A percentile compares a stretch with the other conserved stretches of the same genome.
Conservation (phyloP, 2,888 invertebrate genomes). For the Diadegma fenestrale region DNA sequence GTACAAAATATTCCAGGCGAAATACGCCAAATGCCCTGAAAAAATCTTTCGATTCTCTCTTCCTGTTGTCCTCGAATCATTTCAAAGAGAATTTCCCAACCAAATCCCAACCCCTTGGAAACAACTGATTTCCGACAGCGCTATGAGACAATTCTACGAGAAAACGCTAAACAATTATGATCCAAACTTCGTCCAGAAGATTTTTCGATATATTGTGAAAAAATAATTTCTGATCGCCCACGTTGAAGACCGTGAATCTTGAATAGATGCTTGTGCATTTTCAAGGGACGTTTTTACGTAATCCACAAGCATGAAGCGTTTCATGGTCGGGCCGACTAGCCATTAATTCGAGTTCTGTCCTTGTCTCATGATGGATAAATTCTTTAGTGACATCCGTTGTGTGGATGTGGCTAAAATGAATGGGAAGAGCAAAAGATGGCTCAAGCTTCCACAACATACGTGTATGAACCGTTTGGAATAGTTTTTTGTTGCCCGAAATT, state of each 20-base stretch:
- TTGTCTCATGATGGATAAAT: background rate
- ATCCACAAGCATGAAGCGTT: background rate
- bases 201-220: background rate
- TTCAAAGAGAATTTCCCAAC: background rate
- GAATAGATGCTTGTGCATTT: background rate
- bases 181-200: background rate
- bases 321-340: background rate
- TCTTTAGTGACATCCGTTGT: background rate
- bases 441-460: slow-evolving; percentile 28
- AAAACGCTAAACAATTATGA: background rate
- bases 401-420: background rate
- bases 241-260: background rate
- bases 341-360: background rate
- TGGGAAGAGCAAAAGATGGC: slow-evolving; percentile 33
- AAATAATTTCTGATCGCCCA: background rate
- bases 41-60: background rate
- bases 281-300: background rate
- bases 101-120: background rate
- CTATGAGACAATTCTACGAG: background rate
- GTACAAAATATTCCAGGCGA: background rate
- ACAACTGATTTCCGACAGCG: background rate
- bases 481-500: background rate
- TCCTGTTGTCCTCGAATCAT: background rate
- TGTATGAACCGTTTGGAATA: background rate
- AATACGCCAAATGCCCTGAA: background rate